phyloP scores from a whole-genome alignment of 2,113 vertebrate genomes.

The Tetraodon nigroviridis region DNA sequence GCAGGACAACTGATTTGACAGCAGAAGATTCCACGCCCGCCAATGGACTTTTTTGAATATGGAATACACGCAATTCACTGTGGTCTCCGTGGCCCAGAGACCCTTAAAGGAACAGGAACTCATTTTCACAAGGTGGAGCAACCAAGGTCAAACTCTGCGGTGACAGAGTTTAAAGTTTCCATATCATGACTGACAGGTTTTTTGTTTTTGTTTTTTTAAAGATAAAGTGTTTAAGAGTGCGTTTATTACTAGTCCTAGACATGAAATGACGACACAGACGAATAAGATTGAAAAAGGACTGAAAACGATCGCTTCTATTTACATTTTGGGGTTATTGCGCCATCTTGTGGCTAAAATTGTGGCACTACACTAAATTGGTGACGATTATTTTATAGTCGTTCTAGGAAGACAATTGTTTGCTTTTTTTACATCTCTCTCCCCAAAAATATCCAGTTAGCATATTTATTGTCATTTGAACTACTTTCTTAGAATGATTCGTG shows the following conservation, averaged over 20 bases:
- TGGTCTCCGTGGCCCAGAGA: conserved; percentile 36
- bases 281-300: no score
- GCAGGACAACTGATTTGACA: conserved; percentile 27
- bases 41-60: conserved; percentile 56
- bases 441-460: no score
- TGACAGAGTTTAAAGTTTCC: not conserved
- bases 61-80: conserved; percentile 56
- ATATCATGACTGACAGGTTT: not conserved
- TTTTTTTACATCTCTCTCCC: no score
- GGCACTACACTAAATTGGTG: no score
- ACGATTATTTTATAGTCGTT: not conserved
- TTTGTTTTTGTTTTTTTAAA: not conserved
- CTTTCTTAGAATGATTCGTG: no score
- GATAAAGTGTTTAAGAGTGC: no score
- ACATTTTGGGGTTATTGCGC: conserved; percentile 30
- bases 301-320: not conserved
- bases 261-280: not conserved
- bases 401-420: no score
- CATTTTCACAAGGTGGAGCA: conserved; percentile 47
- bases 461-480: no score
- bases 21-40: conserved; percentile 47
- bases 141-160: conserved; percentile 18
- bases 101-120: conserved; percentile 65
- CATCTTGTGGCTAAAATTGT: conserved; percentile 56
- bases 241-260: not conserved